Conservation (phyloP, 2,113 vertebrate species). For the Machaerirhynchus nigripectus region DNA sequence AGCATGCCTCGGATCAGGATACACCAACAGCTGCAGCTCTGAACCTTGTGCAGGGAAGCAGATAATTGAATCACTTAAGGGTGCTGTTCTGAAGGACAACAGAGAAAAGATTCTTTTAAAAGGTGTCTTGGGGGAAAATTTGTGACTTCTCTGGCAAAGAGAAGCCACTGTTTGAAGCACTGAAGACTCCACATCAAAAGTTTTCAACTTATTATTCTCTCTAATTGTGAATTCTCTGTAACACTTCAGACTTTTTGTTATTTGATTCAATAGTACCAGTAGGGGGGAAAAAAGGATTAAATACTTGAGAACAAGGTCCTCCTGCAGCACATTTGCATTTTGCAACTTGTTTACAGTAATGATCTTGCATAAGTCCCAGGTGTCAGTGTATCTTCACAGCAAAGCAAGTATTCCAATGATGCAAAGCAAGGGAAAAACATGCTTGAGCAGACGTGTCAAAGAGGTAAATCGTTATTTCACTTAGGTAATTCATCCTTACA, state of each 20-base stretch:
- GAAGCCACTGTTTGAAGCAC: neutral
- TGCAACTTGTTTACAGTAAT: neutral
- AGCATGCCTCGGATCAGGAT: neutral
- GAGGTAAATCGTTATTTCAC: neutral
- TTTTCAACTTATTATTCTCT: neutral
- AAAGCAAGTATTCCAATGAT: neutral
- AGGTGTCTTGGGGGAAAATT: neutral
- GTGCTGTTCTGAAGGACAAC: neutral
- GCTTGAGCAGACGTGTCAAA: neutral
- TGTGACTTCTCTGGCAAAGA: neutral
- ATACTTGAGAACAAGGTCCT: neutral
- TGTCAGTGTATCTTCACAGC: neutral
- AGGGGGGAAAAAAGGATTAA: rapidly evolving
- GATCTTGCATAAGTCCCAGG: neutral
- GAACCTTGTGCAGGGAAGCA: neutral
- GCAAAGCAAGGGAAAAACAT: neutral
- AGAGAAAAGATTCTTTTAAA: neutral
- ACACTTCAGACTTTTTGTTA: neutral
- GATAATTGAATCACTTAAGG: neutral
- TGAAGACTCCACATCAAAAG: neutral
- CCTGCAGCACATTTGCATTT: neutral
- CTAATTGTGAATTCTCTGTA: neutral
- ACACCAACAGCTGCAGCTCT: neutral
- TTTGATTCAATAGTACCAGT: neutral
- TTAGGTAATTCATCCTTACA: conserved; percentile 77